Base-by-base conservation (phyloP, 1,140 invertebrate species). In the Orius insidiosus region DNA sequence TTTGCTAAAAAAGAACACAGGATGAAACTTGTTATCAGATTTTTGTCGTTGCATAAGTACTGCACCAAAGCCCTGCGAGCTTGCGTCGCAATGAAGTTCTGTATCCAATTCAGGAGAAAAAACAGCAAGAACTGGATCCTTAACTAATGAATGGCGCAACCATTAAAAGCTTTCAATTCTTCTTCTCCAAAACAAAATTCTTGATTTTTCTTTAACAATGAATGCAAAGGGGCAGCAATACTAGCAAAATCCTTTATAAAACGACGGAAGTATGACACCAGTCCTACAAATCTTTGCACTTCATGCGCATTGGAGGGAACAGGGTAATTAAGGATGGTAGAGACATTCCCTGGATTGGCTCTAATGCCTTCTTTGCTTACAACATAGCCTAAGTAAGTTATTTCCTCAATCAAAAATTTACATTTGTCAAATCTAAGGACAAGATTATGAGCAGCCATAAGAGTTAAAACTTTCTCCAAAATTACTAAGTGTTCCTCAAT, bases 1-100 rank as follows among this genome's bases (percentile, higher is more conserved):
- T 18, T 61, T 54, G 40, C 63, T 63, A 47, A 62, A 63, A 54
- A 65, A 69, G 8, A 59, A 56, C 5, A 69, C 51, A 7, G 56
- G 63, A 51, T 60, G 58, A 24, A 54, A 44, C 37, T 52, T 49
- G 11, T 49, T 47, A 47, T 62, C 54, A 2, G 16, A 30, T 24
- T 24, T 24, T 15, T 51, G 45, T 48, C 47, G 49, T 50, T 64
- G 60, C 10, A 62, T 38, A 30, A 64, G 44, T 1, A 60, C 46
- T 6, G 58, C 56, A 10, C 57, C 57, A 11, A 55, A 48, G 2
- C 50, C 56, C 38, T 35, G 14, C 30, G 41, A 43, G 31, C 41
- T 14, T 9, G 41, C 41, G 24, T 43, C 41, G 24, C 13, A 36
- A 42, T 53, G 48, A 4, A 56, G 16, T 45, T 57, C 50, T 0